Evolutionary conservation across 2,113 vertebrate species (phyloP).

Genomic region (Athene cunicularia): DNA sequence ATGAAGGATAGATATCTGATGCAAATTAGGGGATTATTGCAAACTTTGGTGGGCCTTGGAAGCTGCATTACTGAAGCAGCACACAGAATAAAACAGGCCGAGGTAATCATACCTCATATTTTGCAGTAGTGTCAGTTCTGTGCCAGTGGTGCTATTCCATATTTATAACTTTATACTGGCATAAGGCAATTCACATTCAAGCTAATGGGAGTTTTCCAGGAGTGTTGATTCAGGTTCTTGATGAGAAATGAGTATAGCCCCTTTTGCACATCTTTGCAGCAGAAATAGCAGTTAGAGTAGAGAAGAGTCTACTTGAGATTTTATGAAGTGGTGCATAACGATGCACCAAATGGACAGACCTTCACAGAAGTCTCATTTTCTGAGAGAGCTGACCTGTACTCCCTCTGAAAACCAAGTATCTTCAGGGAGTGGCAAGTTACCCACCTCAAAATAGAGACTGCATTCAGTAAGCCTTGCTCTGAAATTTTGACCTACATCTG

Average conservation of each 20-base stretch:
- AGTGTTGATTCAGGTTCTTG: constrained; percentile 31
- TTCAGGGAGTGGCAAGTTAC: not conserved
- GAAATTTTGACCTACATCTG: not conserved
- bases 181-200: constrained; percentile 13
- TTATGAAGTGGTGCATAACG: constrained; percentile 47
- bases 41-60: not conserved
- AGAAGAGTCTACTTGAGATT: not conserved
- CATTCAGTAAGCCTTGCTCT: not conserved
- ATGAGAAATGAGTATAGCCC: constrained; percentile 26
- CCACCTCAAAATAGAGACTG: not conserved
- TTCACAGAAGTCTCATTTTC: not conserved
- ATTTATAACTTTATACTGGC: constrained; percentile 44
- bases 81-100: not conserved
- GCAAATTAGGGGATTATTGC: constrained; percentile 16
- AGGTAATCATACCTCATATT: constrained; percentile 15
- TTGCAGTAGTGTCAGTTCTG: not conserved
- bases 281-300: not conserved
- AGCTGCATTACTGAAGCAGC: not conserved
- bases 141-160: constrained; percentile 34
- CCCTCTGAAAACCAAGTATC: not conserved
- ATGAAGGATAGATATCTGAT: not conserved
- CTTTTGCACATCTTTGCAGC: constrained; percentile 7
- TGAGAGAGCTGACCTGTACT: not conserved
- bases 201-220: constrained; percentile 43
- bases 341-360: not conserved